These are phyloP conservation scores for Notospermus geniculatus DNA, from an alignment of 1,140 invertebrate genomes.

Conservation along the genomic window DNA sequence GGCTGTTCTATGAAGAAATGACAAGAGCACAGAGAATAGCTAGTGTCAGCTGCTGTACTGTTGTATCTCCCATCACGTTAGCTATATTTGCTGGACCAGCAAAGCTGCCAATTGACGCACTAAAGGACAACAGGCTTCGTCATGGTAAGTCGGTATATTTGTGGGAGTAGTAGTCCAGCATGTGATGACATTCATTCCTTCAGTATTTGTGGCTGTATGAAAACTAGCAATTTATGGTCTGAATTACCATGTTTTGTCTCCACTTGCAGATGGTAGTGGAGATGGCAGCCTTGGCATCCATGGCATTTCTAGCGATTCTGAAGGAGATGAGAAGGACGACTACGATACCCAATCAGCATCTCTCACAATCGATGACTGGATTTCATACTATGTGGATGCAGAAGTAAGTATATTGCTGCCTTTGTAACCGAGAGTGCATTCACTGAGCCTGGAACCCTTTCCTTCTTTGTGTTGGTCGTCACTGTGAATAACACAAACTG, in stretches of 20 bases:
- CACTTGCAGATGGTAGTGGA: not conserved
- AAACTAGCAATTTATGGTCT: no score
- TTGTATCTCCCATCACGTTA: slow-evolving; percentile 76
- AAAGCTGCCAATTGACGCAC: slow-evolving; percentile 64
- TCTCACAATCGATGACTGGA: slow-evolving; percentile 73
- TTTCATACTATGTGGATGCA: slow-evolving; percentile 70
- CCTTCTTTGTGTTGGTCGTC: no score
- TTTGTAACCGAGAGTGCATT: no score
- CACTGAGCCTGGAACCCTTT: no score
- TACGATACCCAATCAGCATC: slow-evolving; percentile 63
- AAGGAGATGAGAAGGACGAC: slow-evolving; percentile 65
- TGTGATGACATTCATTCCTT: no score
- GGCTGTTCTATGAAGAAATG: slow-evolving; percentile 84
- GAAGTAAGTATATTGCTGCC: slow-evolving; percentile 53
- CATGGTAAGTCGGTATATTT: no score
- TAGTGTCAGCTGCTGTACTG: slow-evolving; percentile 69
- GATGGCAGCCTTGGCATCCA: not conserved
- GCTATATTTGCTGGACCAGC: slow-evolving; percentile 74
- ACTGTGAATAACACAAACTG: no score
- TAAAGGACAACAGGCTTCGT: slow-evolving; percentile 49
- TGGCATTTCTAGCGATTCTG: slow-evolving; percentile 59
- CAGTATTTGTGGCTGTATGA: no score
- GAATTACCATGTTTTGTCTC: not conserved
- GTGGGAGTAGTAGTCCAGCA: no score
- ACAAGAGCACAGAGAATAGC: slow-evolving; percentile 58